Conservation (phyloP, 2,888 invertebrate species). For the Acronicta psi region DNA sequence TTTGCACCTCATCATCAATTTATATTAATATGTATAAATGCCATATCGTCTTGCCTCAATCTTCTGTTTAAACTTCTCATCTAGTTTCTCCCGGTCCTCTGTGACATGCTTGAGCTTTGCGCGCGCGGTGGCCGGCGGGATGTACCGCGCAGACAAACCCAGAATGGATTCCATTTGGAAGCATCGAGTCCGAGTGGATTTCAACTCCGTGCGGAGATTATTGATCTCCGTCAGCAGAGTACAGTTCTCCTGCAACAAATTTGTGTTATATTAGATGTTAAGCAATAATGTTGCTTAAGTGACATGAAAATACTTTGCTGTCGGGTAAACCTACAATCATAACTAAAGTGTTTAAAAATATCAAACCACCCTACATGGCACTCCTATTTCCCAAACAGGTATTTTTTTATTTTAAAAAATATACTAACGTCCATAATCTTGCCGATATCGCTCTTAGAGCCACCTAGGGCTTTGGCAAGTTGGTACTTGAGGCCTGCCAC, state of each 20-base stretch:
- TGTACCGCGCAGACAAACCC: slow-evolving; percentile 89
- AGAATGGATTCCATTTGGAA: slow-evolving; percentile 92
- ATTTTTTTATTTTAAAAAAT: not conserved
- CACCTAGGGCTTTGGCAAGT: slow-evolving; percentile 75
- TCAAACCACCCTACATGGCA: too few relatives aligned
- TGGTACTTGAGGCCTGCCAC: slow-evolving; percentile 77
- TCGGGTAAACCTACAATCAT: too few relatives aligned
- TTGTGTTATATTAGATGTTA: not conserved
- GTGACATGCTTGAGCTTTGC: slow-evolving; percentile 90
- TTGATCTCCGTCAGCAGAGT: slow-evolving; percentile 94
- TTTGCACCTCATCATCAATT: not conserved
- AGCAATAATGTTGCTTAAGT: not conserved
- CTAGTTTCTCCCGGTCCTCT: slow-evolving; percentile 89
- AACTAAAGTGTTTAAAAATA: too few relatives aligned
- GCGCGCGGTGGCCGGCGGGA: slow-evolving; percentile 90
- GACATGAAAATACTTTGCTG: too few relatives aligned
- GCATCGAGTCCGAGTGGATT: slow-evolving; percentile 90
- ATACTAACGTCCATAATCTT: slow-evolving; percentile 90
- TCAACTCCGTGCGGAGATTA: slow-evolving; percentile 91
- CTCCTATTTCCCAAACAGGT: too few relatives aligned
- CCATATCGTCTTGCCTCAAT: slow-evolving; percentile 74
- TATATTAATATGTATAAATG: not conserved
- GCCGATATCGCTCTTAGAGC: slow-evolving; percentile 88
- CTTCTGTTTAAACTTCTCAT: slow-evolving; percentile 86
- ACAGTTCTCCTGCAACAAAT: slow-evolving; percentile 91